A percentile compares a stretch with the other conserved stretches of the same genome.
Evolutionary conservation across 2,888 invertebrate genomes (phyloP).

Genomic region (Acleris cristana): DNA sequence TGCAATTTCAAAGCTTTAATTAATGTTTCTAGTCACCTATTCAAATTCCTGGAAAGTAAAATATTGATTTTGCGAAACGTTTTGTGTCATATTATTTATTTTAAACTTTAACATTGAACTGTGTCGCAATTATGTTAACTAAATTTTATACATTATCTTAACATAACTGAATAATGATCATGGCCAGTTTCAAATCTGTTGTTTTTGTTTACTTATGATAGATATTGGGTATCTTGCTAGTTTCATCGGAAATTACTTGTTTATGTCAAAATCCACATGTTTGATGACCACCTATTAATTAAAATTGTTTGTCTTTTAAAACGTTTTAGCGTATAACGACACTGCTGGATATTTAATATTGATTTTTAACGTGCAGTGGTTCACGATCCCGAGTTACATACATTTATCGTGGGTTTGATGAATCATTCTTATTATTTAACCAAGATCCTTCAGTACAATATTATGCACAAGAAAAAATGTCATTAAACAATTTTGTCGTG

Average conservation of each 20-base stretch:
- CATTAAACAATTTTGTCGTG: conserved; percentile 43
- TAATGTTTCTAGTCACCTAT: background rate
- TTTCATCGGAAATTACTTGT: too few species aligned
- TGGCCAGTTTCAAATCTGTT: conserved; percentile 54
- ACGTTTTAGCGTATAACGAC: too few species aligned
- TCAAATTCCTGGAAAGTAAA: conserved; percentile 5
- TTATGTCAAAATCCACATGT: too few species aligned
- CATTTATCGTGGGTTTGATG: background rate
- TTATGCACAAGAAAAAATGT: conserved; percentile 40
- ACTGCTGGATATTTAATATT: too few species aligned
- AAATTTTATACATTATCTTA: conserved; percentile 58
- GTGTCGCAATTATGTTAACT: conserved; percentile 49
- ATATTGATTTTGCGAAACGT: conserved; percentile 20
- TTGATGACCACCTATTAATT: too few species aligned
- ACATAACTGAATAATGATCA: conserved; percentile 67
- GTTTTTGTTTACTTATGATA: conserved; percentile 50
- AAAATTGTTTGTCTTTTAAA: too few species aligned
- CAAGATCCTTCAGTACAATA: conserved; percentile 35
- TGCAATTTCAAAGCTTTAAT: conserved; percentile 1
- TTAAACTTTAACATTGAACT: conserved; percentile 51
- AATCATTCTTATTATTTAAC: conserved; percentile 5
- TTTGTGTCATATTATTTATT: conserved; percentile 33
- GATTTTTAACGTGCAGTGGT: too few species aligned
- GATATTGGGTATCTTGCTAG: conserved; percentile 3
- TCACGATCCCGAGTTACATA: background rate